Base-by-base conservation (phyloP, 2,888 invertebrate genomes). In the Polia nebulosa region DNA sequence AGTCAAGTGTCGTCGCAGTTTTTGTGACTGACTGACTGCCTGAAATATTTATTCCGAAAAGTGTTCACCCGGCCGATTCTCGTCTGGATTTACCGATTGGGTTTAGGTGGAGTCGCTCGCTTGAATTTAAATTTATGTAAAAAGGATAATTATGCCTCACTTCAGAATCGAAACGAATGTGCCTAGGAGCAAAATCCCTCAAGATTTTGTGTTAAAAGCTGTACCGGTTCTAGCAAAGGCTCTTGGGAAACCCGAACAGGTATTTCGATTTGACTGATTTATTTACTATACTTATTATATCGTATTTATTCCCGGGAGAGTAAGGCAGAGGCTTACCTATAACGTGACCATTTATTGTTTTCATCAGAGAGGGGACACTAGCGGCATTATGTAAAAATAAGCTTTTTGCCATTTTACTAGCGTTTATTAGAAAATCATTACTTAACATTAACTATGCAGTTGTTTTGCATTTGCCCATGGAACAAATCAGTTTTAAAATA, bases 101-200 rank as follows among this genome's bases (percentile, higher is more conserved):
- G 15, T 27, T 34, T 27, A 8, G 11, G 4, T 58, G 8, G 29
- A 27, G 17, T 32, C 11, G 15, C n/a, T 32, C 13, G 6, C 7
- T 36, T n/a, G 8, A 45, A 32, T 11, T 47, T 55, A 4, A 11
- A 17, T 25, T 34, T 36, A 34, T 49, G 25, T 8, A 29, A 70
- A 58, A 32, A 51, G 34, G 6, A 17, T 22, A 78, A 78, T 45
- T 15, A 97, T 97, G 97, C 97, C 97, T n/a, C 96, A 96, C 88
- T 96, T 97, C 63, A 93, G 96, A 79, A 92, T 97, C 51, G 96
- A 97, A 92, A 97, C 97, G 0, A 97, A 97, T 84, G 91, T 97
- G 27, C 91, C 96, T 0, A 94, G 93, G 72, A 92, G 86, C 41
- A 96, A 96, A 91, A 96, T 97, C 62, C 96, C 97, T 3, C 84